Percentiles rank a stretch among this genome's conserved stretches.
Conservation (phyloP, 2,797 vertebrate species). For the Erethizon dorsatum region DNA sequence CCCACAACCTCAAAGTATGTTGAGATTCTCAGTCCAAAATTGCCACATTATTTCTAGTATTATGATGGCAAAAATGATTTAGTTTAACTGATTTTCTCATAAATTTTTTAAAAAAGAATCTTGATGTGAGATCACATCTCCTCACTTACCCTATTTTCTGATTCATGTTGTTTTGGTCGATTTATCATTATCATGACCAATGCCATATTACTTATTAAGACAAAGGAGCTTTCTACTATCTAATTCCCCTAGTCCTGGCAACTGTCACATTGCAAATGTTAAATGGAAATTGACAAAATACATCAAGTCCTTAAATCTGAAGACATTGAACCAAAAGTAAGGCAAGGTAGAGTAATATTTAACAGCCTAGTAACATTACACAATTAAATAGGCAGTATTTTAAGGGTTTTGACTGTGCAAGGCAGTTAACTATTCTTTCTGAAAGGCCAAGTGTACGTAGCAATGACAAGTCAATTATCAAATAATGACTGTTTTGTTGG, state of each 20-base stretch:
- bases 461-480: slow-evolving; percentile 58
- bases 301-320: slow-evolving; percentile 19
- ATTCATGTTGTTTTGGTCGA: background rate
- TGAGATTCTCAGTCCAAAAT: background rate
- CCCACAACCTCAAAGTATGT: background rate
- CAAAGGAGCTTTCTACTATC: background rate
- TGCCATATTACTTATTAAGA: background rate
- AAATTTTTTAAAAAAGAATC: slow-evolving; percentile 52
- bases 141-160: background rate
- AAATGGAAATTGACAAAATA: slow-evolving; percentile 67
- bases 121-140: background rate
- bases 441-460: slow-evolving; percentile 53
- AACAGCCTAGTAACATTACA: slow-evolving; percentile 49
- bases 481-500: slow-evolving; percentile 68
- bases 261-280: background rate
- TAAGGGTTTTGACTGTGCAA: slow-evolving; percentile 68
- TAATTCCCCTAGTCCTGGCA: slow-evolving; percentile 19
- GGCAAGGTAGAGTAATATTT: slow-evolving; percentile 66
- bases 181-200: background rate
- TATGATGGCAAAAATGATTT: slow-evolving; percentile 10
- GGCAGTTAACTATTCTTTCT: slow-evolving; percentile 52
- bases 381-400: slow-evolving; percentile 65
- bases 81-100: slow-evolving; percentile 9
- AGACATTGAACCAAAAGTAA: slow-evolving; percentile 55
- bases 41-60: background rate